Conservation (phyloP, 2,113 vertebrate species). For the Megalops atlanticus region DNA sequence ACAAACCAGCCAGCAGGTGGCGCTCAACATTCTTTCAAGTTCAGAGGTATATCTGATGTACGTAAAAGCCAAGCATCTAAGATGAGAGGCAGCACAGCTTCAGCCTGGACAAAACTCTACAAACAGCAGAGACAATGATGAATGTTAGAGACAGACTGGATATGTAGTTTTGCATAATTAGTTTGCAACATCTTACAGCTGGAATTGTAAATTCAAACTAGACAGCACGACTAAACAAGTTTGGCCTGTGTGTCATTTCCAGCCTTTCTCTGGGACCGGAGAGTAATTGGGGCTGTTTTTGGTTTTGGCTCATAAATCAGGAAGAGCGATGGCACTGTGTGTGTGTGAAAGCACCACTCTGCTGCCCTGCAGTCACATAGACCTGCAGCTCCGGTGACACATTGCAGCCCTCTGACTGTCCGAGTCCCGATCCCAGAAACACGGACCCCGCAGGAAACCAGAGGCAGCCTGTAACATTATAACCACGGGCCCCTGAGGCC, state of each 20-base stretch:
- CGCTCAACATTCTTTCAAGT: background rate
- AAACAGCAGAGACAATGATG: background rate
- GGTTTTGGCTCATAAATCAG: conserved; percentile 64
- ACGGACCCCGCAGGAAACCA: conserved; percentile 60
- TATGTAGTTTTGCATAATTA: background rate
- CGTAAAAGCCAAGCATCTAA: background rate
- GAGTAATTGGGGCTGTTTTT: conserved; percentile 42
- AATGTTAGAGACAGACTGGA: background rate
- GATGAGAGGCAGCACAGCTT: background rate
- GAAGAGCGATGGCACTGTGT: conserved; percentile 47
- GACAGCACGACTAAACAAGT: too few relatives aligned
- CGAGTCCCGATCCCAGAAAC: conserved; percentile 46
- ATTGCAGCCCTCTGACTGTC: conserved; percentile 46
- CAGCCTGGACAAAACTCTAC: background rate
- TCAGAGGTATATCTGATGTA: background rate
- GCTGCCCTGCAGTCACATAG: conserved; percentile 59
- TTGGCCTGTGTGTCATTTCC: conserved; percentile 45
- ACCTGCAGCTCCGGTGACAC: conserved; percentile 57
- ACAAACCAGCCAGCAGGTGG: conserved; percentile 1
- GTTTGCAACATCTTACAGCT: background rate
- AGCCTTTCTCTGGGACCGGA: conserved; percentile 50
- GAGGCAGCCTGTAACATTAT: conserved; percentile 62
- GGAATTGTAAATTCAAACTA: too few relatives aligned
- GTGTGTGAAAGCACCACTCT: conserved; percentile 38
- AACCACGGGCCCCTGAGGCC: conserved; percentile 55